phyloP scores from a whole-genome alignment of 2,113 vertebrate species.

The Bubo scandiacus region DNA sequence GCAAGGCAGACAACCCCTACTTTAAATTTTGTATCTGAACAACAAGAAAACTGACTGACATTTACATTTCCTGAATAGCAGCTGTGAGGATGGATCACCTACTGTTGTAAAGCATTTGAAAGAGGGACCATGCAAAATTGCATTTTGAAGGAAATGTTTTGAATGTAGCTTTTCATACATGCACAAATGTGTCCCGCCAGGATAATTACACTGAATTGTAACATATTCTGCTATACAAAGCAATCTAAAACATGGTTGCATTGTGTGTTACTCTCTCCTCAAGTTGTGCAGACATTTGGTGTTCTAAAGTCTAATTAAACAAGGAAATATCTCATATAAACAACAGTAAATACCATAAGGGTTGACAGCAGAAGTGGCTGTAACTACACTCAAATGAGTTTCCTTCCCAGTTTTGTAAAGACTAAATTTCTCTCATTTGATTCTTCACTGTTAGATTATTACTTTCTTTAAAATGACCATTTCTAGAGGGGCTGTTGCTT shows the following conservation, averaged over 20 bases:
- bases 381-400: not conserved
- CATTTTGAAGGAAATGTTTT: not conserved
- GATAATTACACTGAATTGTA: not conserved
- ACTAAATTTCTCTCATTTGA: not conserved
- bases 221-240: not conserved
- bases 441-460: not conserved
- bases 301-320: conserved; percentile 1
- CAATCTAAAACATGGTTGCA: not conserved
- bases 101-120: not conserved
- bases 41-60: not conserved
- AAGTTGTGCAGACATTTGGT: not conserved
- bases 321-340: not conserved
- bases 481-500: not conserved
- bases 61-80: not conserved
- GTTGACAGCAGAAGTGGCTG: not conserved
- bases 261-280: not conserved
- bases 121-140: not conserved
- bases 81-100: not conserved
- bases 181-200: not conserved
- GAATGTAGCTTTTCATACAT: not conserved
- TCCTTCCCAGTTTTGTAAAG: not conserved
- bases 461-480: not conserved
- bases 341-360: not conserved
- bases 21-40: not conserved
- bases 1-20: not conserved